These are phyloP conservation scores for Mungos mungo DNA, from an alignment of 2,113 vertebrate species.

Conservation along the genomic window DNA sequence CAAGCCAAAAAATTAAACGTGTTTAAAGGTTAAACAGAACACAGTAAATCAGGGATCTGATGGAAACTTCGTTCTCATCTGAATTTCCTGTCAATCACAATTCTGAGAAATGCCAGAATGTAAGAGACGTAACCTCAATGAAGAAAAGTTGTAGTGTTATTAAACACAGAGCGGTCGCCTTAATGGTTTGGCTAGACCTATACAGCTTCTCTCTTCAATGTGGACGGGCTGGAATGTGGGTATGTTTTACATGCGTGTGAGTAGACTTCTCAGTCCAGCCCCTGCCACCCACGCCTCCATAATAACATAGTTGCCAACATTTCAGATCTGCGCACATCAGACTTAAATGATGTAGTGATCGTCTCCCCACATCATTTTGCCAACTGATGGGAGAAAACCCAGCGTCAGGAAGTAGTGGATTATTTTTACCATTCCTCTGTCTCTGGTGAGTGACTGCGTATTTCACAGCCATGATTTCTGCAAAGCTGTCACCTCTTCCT, in stretches of 20 bases:
- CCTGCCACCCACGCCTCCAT: background rate
- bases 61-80: background rate
- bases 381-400: background rate
- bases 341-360: background rate
- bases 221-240: background rate
- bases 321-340: background rate
- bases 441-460: background rate
- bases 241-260: background rate
- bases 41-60: conserved; percentile 12
- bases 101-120: conserved; percentile 32
- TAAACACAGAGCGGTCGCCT: background rate
- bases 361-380: background rate
- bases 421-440: no score
- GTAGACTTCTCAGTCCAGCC: background rate
- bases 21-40: conserved; percentile 27
- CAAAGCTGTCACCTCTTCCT: background rate
- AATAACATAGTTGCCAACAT: background rate
- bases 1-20: background rate
- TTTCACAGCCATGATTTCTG: background rate
- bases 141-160: background rate
- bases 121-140: background rate
- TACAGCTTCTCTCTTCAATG: background rate
- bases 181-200: background rate
- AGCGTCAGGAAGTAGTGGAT: background rate
- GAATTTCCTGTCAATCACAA: background rate